Evolutionary conservation across 2,113 vertebrate genomes (phyloP).

Genomic region (Heterochromis multidens): DNA sequence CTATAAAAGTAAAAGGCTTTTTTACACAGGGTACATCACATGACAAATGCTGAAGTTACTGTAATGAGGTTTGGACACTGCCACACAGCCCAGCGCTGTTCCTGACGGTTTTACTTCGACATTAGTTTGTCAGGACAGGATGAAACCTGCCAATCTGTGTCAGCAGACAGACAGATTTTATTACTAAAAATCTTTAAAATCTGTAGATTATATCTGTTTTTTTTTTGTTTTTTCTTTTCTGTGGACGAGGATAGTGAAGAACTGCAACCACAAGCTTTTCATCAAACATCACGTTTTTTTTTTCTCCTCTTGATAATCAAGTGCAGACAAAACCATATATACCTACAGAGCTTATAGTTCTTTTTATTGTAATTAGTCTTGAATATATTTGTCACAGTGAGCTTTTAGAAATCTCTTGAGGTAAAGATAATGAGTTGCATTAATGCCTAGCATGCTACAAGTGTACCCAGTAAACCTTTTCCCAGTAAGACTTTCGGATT

Average conservation of each 20-base stretch:
- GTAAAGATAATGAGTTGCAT: neutral
- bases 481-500: neutral
- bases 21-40: neutral
- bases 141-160: too few species aligned
- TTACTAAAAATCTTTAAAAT: too few species aligned
- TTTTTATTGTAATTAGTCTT: neutral
- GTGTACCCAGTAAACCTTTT: neutral
- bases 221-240: neutral
- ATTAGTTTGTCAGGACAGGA: too few species aligned
- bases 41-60: neutral
- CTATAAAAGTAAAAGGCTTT: neutral
- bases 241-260: neutral
- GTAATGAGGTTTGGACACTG: neutral
- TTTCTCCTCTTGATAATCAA: neutral
- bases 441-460: neutral
- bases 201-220: too few species aligned
- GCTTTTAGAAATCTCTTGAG: neutral
- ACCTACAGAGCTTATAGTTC: neutral
- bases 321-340: neutral
- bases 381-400: neutral
- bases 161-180: too few species aligned
- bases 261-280: neutral
- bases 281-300: neutral
- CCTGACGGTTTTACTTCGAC: neutral
- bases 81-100: neutral